Evolutionary conservation across 2,113 vertebrate genomes (phyloP), one percentile per base, ranked within the genome.

Genomic region (Rhea americana): DNA sequence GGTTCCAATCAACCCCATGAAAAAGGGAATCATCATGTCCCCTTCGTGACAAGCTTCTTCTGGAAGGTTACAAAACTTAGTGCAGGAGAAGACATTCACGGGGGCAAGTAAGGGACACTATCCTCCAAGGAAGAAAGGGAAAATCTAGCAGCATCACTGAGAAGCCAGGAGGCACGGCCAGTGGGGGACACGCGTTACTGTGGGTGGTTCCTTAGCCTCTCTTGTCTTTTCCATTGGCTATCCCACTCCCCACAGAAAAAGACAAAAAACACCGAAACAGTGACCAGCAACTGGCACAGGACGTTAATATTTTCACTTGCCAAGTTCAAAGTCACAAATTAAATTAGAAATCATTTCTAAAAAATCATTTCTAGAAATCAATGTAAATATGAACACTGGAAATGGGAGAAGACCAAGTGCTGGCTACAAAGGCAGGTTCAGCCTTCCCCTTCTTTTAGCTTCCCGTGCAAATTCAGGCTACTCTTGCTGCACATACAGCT

Each of bases 271-370:
- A 35, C 35, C 35, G 35, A 35, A 35, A 35, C 35, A 35, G 35
- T 35, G 35, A 35, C 35, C 35, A 5, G 1, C 14, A 15, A 55
- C 17, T 6, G 3, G 80, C 13, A 56, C 0, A 2, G 35, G 48
- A 73, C 11, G 2, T 47, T 18, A 16, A 47, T 22, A 15, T 12
- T 58, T 82, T 65, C 63, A 32, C 45, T 68, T 59, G 79, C 48
- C 4, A 18, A 26, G 26, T 67, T 35, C 8, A 4, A 53, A 67
- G 30, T 15, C 51, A 72, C 21, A 26, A 72, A 28, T 22, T 65
- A 82, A 83, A 20, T 43, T 51, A 51, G 47, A 67, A 68, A 17
- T n/a, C 10, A 55, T 35, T 35, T 35, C 35, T 35, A 9, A 39
- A 71, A 43, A 9, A 39, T 2, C 0, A 90, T 35, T 35, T 35